Conservation (phyloP, 2,113 vertebrate species). For the Coptodon bakossiorum region DNA sequence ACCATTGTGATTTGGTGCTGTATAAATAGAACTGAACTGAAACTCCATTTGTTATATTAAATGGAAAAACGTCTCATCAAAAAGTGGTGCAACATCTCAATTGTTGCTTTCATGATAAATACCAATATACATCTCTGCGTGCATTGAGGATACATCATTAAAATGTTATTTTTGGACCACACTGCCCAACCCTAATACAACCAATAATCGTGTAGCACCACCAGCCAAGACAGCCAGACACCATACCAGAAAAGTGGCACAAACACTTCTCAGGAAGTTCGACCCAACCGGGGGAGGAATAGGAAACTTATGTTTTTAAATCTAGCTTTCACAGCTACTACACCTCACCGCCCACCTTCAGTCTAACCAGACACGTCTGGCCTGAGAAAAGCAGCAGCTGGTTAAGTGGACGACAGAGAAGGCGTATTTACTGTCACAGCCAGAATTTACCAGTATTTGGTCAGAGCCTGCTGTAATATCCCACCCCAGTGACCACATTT, state of each 20-base stretch:
- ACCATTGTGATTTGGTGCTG: background rate
- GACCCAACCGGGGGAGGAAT: background rate
- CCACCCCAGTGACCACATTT: background rate
- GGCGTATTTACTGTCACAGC: background rate
- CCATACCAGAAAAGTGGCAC: background rate
- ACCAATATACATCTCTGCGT: background rate
- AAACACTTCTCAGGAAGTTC: background rate
- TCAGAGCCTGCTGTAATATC: background rate
- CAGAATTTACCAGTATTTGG: background rate
- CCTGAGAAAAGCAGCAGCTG: background rate
- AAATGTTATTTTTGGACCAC: background rate
- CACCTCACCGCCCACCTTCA: background rate
- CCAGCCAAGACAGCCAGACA: background rate
- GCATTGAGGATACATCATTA: background rate
- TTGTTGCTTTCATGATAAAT: background rate
- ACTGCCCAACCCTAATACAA: background rate
- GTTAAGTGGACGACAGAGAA: background rate
- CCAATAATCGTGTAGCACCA: background rate
- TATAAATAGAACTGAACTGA: background rate
- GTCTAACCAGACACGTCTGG: background rate
- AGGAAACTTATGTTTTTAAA: background rate
- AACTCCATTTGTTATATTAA: background rate
- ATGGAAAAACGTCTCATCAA: rapidly evolving
- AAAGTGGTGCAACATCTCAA: background rate
- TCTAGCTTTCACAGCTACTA: background rate